Base-by-base conservation (phyloP, 2,888 invertebrate genomes). In the Exocentrus adspersus region DNA sequence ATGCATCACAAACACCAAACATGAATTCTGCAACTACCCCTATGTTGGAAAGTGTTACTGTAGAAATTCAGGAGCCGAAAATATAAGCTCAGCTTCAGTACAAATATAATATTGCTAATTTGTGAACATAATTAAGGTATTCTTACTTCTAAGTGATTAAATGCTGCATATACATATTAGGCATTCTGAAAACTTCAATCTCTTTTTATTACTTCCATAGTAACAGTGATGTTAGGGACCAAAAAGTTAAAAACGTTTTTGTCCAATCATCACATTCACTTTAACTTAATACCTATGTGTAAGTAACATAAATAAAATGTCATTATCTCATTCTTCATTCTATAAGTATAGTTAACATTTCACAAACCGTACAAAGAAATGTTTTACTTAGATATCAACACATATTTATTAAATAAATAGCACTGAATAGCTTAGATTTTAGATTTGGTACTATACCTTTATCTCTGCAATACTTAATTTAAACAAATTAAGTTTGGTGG, bases 1-100 rank as follows among this genome's bases (percentile, higher is more conserved):
- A 85, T 69, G 83, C 83, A 78, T 72, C 82, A 59, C 80, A 76
- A 60, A 75, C 70, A 69, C 78, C 74, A 61, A 74, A 75, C 52
- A 65, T 67, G 54, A 76, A 72, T 71, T 77, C 80, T 19, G 78
- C 77, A 41, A 78, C 80, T 32, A 79, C 81, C 37, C 86, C 87
- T 53, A 85, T 84, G 78, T 82, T 86, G 72, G 89, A 89, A 76
- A 88, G 86, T 78, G 90, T 93, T 67, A 92, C 91, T 69, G 90
- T 92, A 59, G 92, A 93, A 84, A 89, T 92, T 75, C 88, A 90
- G 76, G 89, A 90, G 75, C 88, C 89, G 68, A 88, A 88, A 76
- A 83, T 68, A 53, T 73, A 72, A 75, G 61, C 60, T 56, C 37
- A 50, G 24, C 53, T 60, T 51, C 24, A 43, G 46, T 21, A 16